Evolutionary conservation across 2,888 invertebrate species (phyloP).

Genomic region (Parthenolecanium corni): DNA sequence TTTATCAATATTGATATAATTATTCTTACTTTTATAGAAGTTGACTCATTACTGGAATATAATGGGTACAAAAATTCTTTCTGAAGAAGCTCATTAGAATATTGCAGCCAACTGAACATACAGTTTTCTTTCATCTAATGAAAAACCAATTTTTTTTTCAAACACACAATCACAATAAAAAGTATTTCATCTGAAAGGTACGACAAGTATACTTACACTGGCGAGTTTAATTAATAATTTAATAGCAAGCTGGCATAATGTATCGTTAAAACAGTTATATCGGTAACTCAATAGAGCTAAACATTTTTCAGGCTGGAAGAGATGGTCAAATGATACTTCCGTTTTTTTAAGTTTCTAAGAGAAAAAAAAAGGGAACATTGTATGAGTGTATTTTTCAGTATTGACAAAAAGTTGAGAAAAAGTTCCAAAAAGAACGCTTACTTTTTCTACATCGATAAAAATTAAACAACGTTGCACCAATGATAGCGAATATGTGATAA

Average conservation of each 20-base stretch:
- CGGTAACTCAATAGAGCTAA: conserved; percentile 16
- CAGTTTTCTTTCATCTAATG: conserved; percentile 19
- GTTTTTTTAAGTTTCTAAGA: conserved; percentile 17
- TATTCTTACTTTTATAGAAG: conserved; percentile 4
- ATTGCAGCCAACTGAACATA: conserved; percentile 25
- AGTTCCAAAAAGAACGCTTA: background rate
- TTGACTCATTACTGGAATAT: conserved; percentile 16
- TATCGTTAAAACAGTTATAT: conserved; percentile 21
- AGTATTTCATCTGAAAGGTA: background rate
- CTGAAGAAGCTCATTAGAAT: conserved; percentile 20
- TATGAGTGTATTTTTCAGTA: too few relatives aligned
- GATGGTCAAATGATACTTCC: conserved; percentile 16
- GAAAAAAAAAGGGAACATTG: background rate
- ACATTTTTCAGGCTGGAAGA: conserved; percentile 22
- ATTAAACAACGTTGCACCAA: conserved; percentile 17
- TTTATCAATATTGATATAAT: too few relatives aligned
- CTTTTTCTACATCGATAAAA: conserved; percentile 20
- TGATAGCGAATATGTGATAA: conserved; percentile 14
- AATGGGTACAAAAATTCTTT: conserved; percentile 23
- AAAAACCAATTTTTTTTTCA: background rate
- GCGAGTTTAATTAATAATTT: conserved; percentile 18
- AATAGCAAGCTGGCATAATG: conserved; percentile 11
- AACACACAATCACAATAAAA: background rate
- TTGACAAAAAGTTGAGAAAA: background rate
- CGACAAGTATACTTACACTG: background rate